Conservation (phyloP, 64 coral and sea anemone species). For the Acropora tenuis region DNA sequence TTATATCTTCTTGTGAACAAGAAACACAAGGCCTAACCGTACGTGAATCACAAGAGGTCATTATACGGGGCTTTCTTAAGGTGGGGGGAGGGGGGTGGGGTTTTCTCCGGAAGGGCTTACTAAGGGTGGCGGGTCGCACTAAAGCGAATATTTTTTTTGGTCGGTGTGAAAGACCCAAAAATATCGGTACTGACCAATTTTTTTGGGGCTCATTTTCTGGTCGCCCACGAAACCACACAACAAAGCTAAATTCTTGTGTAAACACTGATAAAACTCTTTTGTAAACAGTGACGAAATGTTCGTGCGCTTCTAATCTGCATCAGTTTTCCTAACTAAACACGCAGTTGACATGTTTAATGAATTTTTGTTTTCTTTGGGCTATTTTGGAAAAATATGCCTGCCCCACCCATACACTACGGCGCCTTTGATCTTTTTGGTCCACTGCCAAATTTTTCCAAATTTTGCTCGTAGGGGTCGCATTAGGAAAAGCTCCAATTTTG, state of each 20-base stretch:
- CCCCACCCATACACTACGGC: no score
- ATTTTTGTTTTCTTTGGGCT: not conserved
- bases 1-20: no score
- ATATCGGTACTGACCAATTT: not conserved
- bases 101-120: no score
- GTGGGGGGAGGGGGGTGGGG: no score
- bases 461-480: not conserved
- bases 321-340: not conserved
- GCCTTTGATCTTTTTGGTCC: not conserved
- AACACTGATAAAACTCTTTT: constrained; percentile 20
- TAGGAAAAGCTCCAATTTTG: not conserved
- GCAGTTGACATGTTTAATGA: not conserved
- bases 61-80: no score
- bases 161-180: constrained; percentile 10
- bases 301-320: not conserved
- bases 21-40: no score
- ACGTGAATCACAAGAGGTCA: no score
- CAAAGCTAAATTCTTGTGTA: constrained; percentile 4
- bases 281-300: not conserved
- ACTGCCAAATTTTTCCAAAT: not conserved
- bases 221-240: not conserved
- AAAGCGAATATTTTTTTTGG: constrained; percentile 8
- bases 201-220: not conserved
- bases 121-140: not conserved
- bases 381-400: not conserved